Evolutionary conservation across 2,888 invertebrate species (phyloP).

Genomic region (Volucella zonaria): DNA sequence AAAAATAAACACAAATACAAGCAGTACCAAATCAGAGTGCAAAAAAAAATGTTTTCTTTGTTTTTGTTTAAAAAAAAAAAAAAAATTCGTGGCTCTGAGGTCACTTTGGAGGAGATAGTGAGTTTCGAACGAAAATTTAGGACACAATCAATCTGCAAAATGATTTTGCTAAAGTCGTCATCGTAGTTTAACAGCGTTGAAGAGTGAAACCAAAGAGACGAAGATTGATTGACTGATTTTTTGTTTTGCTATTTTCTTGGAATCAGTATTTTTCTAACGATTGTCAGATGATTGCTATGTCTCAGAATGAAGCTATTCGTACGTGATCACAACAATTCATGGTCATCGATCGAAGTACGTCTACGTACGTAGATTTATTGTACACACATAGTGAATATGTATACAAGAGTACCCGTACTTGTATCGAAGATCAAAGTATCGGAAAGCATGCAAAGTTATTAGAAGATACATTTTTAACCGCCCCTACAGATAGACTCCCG

Average conservation of each 20-base stretch:
- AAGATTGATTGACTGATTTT: background rate
- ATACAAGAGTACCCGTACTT: background rate
- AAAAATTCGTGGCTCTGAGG: constrained; percentile 29
- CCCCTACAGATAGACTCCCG: too few species aligned
- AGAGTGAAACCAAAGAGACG: background rate
- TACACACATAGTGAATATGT: background rate
- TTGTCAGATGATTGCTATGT: too few species aligned
- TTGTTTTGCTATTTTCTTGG: background rate
- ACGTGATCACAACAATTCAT: background rate
- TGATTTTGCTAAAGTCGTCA: constrained; percentile 8
- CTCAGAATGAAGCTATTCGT: too few species aligned
- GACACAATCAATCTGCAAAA: constrained; percentile 11
- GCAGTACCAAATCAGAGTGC: too few species aligned
- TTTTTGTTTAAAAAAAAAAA: constrained; percentile 1
- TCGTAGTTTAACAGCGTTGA: background rate
- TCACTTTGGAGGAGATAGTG: constrained; percentile 38
- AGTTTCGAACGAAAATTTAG: background rate
- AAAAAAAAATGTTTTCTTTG: background rate
- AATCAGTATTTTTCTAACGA: background rate
- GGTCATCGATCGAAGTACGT: background rate
- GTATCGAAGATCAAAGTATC: too few species aligned
- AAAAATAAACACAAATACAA: background rate
- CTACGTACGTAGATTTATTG: background rate
- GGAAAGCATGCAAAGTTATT: too few species aligned
- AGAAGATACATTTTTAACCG: too few species aligned